A percentile compares a stretch with the other conserved stretches of the same genome.
phyloP scores from a whole-genome alignment of 1,140 invertebrate genomes.

The Tetragonula clypearis region DNA sequence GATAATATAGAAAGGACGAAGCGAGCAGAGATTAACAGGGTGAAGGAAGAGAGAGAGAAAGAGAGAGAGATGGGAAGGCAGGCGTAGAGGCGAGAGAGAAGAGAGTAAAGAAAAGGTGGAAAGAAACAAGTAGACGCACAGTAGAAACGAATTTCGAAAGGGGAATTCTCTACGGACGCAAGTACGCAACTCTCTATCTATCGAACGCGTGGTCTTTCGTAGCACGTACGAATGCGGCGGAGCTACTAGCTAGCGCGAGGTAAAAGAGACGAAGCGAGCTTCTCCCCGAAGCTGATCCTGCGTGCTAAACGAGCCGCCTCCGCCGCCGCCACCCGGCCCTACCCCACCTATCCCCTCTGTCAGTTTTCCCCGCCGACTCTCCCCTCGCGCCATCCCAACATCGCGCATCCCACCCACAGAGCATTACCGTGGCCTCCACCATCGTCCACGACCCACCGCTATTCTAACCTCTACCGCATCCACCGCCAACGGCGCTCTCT shows the following conservation, averaged over 20 bases:
- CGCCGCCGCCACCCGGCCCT: conserved; percentile 43
- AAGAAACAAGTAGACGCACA: conserved; percentile 16
- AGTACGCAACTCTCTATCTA: conserved; percentile 24
- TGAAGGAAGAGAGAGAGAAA: background rate
- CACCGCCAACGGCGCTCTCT: conserved; percentile 49
- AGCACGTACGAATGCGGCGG: conserved; percentile 73
- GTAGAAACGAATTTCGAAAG: background rate
- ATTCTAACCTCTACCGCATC: conserved; percentile 18
- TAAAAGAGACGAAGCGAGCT: conserved; percentile 71
- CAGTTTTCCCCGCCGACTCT: background rate
- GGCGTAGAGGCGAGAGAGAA: background rate
- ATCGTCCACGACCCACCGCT: background rate
- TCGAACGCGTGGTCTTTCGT: conserved; percentile 62
- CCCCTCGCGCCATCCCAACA: background rate
- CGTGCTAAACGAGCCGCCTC: conserved; percentile 71
- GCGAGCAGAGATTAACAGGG: background rate
- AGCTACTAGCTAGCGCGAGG: conserved; percentile 73
- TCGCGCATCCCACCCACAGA: conserved; percentile 2
- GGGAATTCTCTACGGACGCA: background rate
- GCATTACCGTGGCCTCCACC: conserved; percentile 29
- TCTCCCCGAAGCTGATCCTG: conserved; percentile 71
- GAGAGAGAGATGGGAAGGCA: too few species aligned
- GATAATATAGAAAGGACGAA: background rate
- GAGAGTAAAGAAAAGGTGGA: background rate
- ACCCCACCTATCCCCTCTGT: conserved; percentile 36